Evolutionary conservation across 1,140 invertebrate species (phyloP).

Genomic region (Grapholita molesta): DNA sequence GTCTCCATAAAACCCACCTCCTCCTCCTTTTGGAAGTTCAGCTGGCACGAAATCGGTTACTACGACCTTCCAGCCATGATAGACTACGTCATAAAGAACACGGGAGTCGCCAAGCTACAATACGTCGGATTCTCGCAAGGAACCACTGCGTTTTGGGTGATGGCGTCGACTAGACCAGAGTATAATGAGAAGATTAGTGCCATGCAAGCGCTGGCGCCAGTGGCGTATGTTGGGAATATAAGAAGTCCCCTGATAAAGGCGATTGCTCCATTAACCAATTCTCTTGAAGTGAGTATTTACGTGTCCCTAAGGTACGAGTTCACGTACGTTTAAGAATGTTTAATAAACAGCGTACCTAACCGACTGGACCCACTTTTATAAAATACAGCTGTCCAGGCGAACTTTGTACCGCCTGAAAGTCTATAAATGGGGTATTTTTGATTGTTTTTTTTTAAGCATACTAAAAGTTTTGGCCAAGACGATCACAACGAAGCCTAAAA

Average conservation of each 20-base stretch:
- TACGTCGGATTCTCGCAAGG: conserved; percentile 82
- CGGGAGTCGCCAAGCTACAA: conserved; percentile 73
- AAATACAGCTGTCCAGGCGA: too few relatives aligned
- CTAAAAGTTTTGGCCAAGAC: too few relatives aligned
- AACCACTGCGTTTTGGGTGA: conserved; percentile 81
- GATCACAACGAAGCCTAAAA: too few relatives aligned
- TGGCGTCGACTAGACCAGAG: conserved; percentile 81
- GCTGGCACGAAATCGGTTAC: conserved; percentile 85
- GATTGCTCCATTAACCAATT: conserved; percentile 79
- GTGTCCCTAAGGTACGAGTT: neutral
- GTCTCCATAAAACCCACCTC: conserved; percentile 68
- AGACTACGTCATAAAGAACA: conserved; percentile 82
- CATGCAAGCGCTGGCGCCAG: conserved; percentile 86
- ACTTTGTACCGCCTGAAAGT: too few relatives aligned
- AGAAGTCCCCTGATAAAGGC: conserved; percentile 82
- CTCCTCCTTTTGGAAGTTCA: conserved; percentile 82
- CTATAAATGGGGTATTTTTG: too few relatives aligned
- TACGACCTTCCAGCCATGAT: conserved; percentile 89
- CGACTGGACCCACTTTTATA: too few relatives aligned
- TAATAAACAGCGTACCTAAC: neutral
- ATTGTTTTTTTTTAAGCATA: too few relatives aligned
- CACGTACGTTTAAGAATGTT: neutral
- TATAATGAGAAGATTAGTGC: conserved; percentile 82
- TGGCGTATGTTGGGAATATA: conserved; percentile 83
- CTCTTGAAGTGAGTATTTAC: conserved; percentile 78